These are phyloP conservation scores for Ophion ventricosus DNA, from an alignment of 2,888 invertebrate species.

Conservation along the genomic window DNA sequence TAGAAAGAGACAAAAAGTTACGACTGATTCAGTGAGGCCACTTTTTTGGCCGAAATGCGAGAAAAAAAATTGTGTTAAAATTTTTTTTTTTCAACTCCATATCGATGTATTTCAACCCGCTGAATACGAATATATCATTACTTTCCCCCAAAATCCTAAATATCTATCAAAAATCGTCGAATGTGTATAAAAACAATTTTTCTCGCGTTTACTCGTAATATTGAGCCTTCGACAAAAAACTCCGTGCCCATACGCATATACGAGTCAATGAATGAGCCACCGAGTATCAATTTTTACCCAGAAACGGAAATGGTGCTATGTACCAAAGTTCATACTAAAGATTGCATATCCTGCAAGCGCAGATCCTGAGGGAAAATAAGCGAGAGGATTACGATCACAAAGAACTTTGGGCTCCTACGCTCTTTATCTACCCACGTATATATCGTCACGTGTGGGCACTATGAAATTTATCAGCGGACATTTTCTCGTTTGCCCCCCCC, in stretches of 20 bases:
- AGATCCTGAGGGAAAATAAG: conserved; percentile 32
- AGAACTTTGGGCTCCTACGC: conserved; percentile 54
- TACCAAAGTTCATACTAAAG: conserved; percentile 41
- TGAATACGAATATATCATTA: no score
- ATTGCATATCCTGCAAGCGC: conserved; percentile 28
- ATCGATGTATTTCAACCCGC: no score
- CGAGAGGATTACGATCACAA: conserved; percentile 37
- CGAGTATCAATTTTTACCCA: conserved; percentile 27
- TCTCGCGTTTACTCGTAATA: not conserved
- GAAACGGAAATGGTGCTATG: conserved; percentile 37
- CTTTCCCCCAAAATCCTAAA: not conserved
- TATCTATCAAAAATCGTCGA: not conserved
- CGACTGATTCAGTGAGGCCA: no score
- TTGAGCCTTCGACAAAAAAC: not conserved
- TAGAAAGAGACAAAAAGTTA: no score
- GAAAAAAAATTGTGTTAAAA: not conserved
- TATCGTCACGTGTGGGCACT: conserved; percentile 58
- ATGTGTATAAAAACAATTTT: not conserved
- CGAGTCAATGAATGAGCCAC: not conserved
- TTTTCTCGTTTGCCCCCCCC: conserved; percentile 10
- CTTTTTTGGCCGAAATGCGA: no score
- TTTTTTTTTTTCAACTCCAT: no score
- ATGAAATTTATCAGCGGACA: conserved; percentile 56
- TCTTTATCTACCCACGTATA: conserved; percentile 55
- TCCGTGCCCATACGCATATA: not conserved